Base-by-base conservation (phyloP, 2,113 vertebrate genomes). In the Morone saxatilis region DNA sequence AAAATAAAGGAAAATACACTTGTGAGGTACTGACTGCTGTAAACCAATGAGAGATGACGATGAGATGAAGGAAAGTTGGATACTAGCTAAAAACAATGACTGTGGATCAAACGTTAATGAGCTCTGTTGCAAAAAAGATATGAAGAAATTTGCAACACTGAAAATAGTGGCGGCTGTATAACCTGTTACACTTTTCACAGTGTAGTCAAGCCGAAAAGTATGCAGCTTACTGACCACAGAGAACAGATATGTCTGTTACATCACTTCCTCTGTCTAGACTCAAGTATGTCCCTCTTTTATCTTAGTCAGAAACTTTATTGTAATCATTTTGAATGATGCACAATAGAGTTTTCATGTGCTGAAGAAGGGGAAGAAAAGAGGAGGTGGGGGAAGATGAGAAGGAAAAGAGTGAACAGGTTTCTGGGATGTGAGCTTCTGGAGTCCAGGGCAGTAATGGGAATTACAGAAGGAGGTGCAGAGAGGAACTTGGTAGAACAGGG, bases 401-500 rank as follows among this genome's bases (percentile, higher is more conserved):
- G 74, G 43, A 72, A 74, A 68, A 8, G 62, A 76, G 61, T 48
- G 68, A 91, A 87, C 83, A 89, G 85, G 71, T 85, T 88, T 80
- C 71, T 79, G 57, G 41, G 84, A 89, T 0, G 65, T 66, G 80
- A 84, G 84, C 71, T 78, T 71, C 88, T 90, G 91, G 93, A 94
- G 89, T 88, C 75, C 89, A 63, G 68, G 91, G 93, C 80, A 88
- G 81, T 94, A 90, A 96, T 96, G 94, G 88, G 84, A 93, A 93
- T 93, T 59, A 83, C 94, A 95, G 94, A 76, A 90, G 67, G 71
- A 80, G 83, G 82, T 78, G 77, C 47, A 71, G 86, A 81, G 68
- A 90, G 61, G 78, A 84, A 63, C 74, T 54, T 36, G 70, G 80
- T 69, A 51, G 76, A 84, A 85, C 61, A 51, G 65, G 78, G 56